Conservation (phyloP, 2,888 invertebrate species). For the Xiphydria camelus region DNA sequence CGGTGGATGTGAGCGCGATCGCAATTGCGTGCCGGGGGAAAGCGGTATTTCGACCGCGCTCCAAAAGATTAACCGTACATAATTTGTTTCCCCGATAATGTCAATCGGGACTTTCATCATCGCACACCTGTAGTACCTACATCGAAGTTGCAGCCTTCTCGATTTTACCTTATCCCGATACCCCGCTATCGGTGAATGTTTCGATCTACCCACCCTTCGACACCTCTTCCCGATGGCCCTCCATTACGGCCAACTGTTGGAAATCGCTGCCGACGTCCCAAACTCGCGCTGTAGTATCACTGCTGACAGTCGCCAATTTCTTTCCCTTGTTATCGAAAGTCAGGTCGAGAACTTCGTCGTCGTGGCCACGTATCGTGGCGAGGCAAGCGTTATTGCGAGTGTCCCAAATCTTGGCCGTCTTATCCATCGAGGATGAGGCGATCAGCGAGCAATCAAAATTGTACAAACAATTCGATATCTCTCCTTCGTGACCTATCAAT, state of each 20-base stretch:
- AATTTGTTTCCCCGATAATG: too few relatives aligned
- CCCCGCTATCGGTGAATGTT: too few relatives aligned
- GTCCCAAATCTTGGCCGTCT: constrained; percentile 74
- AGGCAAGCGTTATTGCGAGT: constrained; percentile 62
- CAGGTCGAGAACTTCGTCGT: constrained; percentile 75
- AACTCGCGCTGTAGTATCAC: constrained; percentile 74
- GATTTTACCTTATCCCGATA: too few relatives aligned
- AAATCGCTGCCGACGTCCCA: constrained; percentile 67
- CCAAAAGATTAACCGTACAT: too few relatives aligned
- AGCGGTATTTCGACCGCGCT: too few relatives aligned
- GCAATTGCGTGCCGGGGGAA: too few relatives aligned
- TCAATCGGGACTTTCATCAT: too few relatives aligned
- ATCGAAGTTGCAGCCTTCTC: too few relatives aligned
- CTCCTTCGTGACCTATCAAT: constrained; percentile 67
- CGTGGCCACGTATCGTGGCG: constrained; percentile 65
- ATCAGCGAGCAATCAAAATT: constrained; percentile 70
- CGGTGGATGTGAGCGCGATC: too few relatives aligned
- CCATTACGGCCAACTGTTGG: constrained; percentile 64
- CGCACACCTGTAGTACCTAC: too few relatives aligned
- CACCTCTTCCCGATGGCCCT: constrained; percentile 71
- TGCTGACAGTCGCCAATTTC: constrained; percentile 73
- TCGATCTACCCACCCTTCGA: too few relatives aligned
- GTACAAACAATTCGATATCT: constrained; percentile 71
- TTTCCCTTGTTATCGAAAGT: constrained; percentile 76
- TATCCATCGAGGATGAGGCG: constrained; percentile 73